These are phyloP conservation scores for Sebastes itinus DNA, from an alignment of 2,797 vertebrate species.

Conservation along the genomic window DNA sequence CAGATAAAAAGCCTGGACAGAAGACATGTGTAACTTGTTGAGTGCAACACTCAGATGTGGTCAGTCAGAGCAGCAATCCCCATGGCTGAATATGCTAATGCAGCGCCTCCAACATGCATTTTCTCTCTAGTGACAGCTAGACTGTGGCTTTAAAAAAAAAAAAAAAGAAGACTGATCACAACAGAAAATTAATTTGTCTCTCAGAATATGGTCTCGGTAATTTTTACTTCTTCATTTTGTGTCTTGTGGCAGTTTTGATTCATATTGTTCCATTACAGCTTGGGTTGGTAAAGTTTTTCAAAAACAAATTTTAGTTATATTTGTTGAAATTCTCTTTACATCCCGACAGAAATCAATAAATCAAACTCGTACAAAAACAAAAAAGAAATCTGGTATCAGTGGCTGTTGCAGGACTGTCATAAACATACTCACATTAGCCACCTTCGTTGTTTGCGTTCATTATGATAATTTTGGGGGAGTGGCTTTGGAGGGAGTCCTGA, in stretches of 20 bases:
- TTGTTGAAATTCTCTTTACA: neutral
- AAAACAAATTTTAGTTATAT: too few species aligned
- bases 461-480: too few species aligned
- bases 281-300: neutral
- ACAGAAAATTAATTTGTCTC: neutral
- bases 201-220: neutral
- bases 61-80: neutral
- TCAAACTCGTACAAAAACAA: too few species aligned
- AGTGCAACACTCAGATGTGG: conserved; percentile 10
- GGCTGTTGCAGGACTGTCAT: too few species aligned
- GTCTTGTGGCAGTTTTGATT: neutral
- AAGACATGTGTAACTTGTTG: conserved; percentile 30
- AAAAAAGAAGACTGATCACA: neutral
- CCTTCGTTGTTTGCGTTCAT: too few species aligned
- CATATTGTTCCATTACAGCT: neutral
- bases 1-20: conserved; percentile 15
- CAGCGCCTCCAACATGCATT: neutral
- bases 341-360: neutral
- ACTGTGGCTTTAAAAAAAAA: neutral
- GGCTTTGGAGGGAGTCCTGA: too few species aligned
- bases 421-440: too few species aligned
- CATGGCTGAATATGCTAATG: conserved; percentile 11
- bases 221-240: neutral
- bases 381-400: too few species aligned
- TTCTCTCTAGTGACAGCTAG: neutral